Conservation (phyloP, 2,888 invertebrate genomes). For the Pollenia angustigena region DNA sequence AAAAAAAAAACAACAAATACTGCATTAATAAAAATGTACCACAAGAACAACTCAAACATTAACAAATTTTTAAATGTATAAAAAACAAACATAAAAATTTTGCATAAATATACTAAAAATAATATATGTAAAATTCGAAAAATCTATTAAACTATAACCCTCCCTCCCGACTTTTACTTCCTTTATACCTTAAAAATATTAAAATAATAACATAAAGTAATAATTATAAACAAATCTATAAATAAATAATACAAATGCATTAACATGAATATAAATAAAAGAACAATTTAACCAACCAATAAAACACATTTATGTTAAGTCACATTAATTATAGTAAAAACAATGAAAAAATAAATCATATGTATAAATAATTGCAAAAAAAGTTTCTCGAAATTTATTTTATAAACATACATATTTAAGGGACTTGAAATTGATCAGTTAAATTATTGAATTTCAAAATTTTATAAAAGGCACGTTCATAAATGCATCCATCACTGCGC, state of each 20-base stretch:
- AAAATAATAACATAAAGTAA: slow-evolving; percentile 38
- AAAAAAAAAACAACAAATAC: background rate
- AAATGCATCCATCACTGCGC: no score
- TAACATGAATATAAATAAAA: slow-evolving; percentile 54
- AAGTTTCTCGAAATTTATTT: slow-evolving; percentile 30
- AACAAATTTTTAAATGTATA: slow-evolving; percentile 56
- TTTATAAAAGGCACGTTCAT: no score
- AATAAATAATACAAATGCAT: slow-evolving; percentile 64
- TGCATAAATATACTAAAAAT: slow-evolving; percentile 28
- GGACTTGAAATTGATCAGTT: no score
- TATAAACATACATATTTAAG: background rate
- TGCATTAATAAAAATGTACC: background rate
- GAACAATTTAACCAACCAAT: slow-evolving; percentile 39
- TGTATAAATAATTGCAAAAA: slow-evolving; percentile 72
- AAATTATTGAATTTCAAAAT: no score
- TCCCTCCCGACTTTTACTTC: slow-evolving; percentile 21
- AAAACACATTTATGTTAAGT: slow-evolving; percentile 70
- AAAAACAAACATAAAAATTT: slow-evolving; percentile 32
- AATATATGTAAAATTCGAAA: background rate
- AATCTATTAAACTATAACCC: background rate
- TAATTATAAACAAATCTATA: slow-evolving; percentile 43
- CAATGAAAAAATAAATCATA: slow-evolving; percentile 63
- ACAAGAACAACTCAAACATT: slow-evolving; percentile 17
- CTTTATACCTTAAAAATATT: slow-evolving; percentile 33
- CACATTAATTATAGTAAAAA: slow-evolving; percentile 61